Conservation (phyloP, 2,797 vertebrate genomes). For the Australoheros facetus region DNA sequence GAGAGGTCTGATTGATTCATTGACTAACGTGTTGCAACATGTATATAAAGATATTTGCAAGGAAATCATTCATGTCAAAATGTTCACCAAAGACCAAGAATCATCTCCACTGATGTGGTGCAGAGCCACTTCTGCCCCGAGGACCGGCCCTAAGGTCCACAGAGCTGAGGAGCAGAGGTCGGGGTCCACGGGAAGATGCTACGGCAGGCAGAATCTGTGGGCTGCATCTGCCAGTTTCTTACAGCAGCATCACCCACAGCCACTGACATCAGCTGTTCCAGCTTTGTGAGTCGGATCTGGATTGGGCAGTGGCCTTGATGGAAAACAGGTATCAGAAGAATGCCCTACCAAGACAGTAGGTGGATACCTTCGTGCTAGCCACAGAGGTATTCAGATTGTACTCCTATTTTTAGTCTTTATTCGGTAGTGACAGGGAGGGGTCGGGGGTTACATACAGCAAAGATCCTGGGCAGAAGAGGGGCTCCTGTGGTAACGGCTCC, state of each 20-base stretch:
- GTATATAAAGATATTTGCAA: too few relatives aligned
- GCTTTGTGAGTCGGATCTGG: too few relatives aligned
- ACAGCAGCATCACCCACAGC: background rate
- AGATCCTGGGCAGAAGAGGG: too few relatives aligned
- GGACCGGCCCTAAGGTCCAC: background rate
- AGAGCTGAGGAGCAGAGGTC: background rate
- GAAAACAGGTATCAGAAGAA: background rate
- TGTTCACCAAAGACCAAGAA: background rate
- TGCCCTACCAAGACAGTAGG: background rate
- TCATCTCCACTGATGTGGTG: background rate
- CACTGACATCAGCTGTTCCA: background rate
- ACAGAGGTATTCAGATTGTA: background rate
- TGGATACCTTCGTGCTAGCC: background rate
- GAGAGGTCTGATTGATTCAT: background rate
- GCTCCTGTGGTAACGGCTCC: background rate
- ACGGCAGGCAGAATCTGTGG: background rate
- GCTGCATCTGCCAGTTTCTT: too few relatives aligned
- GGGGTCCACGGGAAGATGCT: background rate
- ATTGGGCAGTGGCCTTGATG: background rate
- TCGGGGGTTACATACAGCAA: too few relatives aligned
- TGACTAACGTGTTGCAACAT: background rate
- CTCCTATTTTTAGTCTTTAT: background rate
- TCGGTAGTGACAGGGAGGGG: too few relatives aligned
- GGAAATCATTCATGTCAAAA: background rate
- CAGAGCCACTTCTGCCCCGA: accelerated